These are phyloP conservation scores for Festucalex cinctus DNA, from an alignment of 2,113 vertebrate species.

Conservation along the genomic window DNA sequence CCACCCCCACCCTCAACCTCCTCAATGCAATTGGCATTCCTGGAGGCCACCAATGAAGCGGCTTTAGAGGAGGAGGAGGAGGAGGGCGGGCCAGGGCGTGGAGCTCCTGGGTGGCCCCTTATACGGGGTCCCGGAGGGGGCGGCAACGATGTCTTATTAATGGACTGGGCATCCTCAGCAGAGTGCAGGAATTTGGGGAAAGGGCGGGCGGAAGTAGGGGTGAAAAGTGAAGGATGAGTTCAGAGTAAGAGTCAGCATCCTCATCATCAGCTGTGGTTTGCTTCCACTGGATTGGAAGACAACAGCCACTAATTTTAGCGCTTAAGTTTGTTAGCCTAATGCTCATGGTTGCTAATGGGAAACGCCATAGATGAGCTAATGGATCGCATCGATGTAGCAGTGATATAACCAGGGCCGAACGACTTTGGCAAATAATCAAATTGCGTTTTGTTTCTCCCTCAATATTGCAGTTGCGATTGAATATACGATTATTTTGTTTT, in stretches of 20 bases:
- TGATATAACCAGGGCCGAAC: too few relatives aligned
- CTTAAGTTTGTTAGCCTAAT: too few relatives aligned
- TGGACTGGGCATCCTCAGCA: conserved; percentile 77
- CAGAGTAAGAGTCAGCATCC: conserved; percentile 18
- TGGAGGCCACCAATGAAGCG: conserved; percentile 77
- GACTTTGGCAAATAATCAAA: too few relatives aligned
- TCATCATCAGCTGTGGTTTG: neutral
- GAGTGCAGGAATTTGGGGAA: conserved; percentile 70
- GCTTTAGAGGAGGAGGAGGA: conserved; percentile 61
- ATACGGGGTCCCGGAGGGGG: conserved; percentile 65
- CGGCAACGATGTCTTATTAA: conserved; percentile 83
- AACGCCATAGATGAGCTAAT: too few relatives aligned
- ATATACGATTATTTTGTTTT: too few relatives aligned
- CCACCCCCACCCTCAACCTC: conserved; percentile 1
- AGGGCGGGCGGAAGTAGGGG: conserved; percentile 21
- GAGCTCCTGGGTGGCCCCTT: conserved; percentile 79
- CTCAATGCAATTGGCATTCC: conserved; percentile 73
- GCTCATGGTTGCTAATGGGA: too few relatives aligned
- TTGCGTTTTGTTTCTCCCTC: too few relatives aligned
- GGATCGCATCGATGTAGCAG: too few relatives aligned
- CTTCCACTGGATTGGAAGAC: too few relatives aligned
- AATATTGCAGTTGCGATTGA: too few relatives aligned
- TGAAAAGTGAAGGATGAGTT: conserved; percentile 30
- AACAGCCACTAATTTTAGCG: too few relatives aligned
- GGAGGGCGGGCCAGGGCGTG: neutral